Evolutionary conservation across 2,797 vertebrate genomes (phyloP).

Genomic region (Peromyscus eremicus): DNA sequence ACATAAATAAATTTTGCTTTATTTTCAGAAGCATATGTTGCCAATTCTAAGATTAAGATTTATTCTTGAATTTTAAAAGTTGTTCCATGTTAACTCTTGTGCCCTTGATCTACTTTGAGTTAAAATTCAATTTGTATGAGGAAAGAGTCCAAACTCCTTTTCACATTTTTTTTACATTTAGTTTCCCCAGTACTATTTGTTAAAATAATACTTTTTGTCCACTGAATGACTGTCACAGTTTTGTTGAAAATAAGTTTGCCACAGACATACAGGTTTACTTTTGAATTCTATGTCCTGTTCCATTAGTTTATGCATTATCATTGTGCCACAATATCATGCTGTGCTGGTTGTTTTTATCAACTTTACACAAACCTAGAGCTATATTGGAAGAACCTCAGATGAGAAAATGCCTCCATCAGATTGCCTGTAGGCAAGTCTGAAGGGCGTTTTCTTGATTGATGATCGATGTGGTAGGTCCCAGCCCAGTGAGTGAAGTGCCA

Average conservation of each 20-base stretch:
- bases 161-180: neutral
- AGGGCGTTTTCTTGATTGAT: neutral
- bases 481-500: too few relatives aligned
- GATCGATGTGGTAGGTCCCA: neutral
- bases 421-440: neutral
- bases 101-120: neutral
- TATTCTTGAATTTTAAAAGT: conserved; percentile 31
- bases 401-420: too few relatives aligned
- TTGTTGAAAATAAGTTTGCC: neutral
- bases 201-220: neutral
- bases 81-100: neutral
- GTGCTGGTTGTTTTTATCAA: neutral
- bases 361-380: neutral
- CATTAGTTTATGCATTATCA: too few relatives aligned
- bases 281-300: neutral
- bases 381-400: neutral
- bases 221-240: neutral
- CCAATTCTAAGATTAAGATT: neutral
- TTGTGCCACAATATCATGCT: neutral
- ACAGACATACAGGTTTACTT: neutral
- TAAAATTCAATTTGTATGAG: neutral
- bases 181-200: neutral
- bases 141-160: neutral
- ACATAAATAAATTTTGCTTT: neutral
- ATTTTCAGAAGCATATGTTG: neutral